Base-by-base conservation (phyloP, 2,888 invertebrate species). In the Electrophaes corylata region DNA sequence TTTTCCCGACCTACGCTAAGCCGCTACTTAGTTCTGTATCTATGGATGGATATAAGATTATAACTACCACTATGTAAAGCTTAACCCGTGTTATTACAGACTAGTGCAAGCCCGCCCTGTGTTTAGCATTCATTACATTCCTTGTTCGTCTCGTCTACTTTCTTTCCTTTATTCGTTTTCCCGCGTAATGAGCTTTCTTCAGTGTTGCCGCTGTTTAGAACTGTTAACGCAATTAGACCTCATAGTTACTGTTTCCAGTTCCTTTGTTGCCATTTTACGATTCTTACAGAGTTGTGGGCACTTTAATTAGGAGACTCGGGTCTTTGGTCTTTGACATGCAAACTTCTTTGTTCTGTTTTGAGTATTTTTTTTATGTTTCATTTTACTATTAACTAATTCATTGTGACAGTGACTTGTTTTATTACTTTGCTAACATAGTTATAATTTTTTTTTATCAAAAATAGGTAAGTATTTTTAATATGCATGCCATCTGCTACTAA, bases 221-320 rank as follows among this genome's bases (percentile, higher is more conserved):
- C 52, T 49, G 45, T 59, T 59, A 60, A 55, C 59, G 50, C 60
- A 60, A 63, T 63, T 63, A 63, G 60, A 57, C 14, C 51, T 56
- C 58, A 56, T 62, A 59, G 62, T 57, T 51, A 46, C 23, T 58
- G 58, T 51, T 51, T 37, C n/a, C 31, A 20, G 16, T 44, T 43
- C 49, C 59, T 62, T 62, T 59, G 59, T 59, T 57, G 55, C 55
- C 51, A 51, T 57, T 46, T 51, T 45, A 44, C 53, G 29, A 35
- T 61, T 44, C 45, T 33, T 44, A 14, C 49, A 44, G 16, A 47
- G 48, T 48, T 47, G 54, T 23, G 53, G 53, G 41, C 45, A 41
- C 35, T 58, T 49, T 54, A 44, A 58, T 54, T 54, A 49, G 53
- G 1, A 45, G 43, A n/a, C 33, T 43, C 31, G 20, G 48, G 18